Evolutionary conservation across 2,888 invertebrate genomes (phyloP).

Genomic region (Tipula unca): DNA sequence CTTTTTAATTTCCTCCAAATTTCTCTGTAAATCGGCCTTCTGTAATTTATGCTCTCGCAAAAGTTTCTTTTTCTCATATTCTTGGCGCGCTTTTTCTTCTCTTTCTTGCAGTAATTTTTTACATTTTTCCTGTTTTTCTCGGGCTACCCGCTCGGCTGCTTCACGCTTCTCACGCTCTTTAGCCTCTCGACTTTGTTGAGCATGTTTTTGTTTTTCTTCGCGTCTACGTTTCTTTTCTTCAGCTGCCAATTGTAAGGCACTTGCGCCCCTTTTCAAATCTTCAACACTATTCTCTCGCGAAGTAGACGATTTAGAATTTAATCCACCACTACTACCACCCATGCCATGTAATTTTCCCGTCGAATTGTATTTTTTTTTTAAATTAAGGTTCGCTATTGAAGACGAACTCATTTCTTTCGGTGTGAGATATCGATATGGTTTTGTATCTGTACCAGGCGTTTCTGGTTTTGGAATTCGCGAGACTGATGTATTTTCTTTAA

Average conservation of each 20-base stretch:
- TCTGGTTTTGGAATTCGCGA: not conserved
- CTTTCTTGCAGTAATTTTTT: slow-evolving; percentile 21
- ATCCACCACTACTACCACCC: not conserved
- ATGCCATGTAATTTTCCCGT: not conserved
- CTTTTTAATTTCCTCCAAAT: slow-evolving; percentile 20
- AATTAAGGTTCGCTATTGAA: not conserved
- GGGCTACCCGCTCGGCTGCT: slow-evolving; percentile 34
- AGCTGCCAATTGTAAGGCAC: slow-evolving; percentile 25
- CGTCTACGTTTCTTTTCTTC: slow-evolving; percentile 26
- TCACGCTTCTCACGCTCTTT: slow-evolving; percentile 39
- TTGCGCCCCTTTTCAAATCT: slow-evolving; percentile 36
- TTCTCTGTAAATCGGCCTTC: slow-evolving; percentile 16
- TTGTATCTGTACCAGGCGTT: not conserved
- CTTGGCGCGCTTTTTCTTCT: slow-evolving; percentile 22
- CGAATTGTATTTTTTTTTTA: not conserved
- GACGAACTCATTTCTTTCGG: not conserved
- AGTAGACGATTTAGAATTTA: slow-evolving; percentile 21
- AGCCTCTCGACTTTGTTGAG: slow-evolving; percentile 37
- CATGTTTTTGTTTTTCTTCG: slow-evolving; percentile 38
- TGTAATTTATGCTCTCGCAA: slow-evolving; percentile 20
- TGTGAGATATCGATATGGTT: not conserved
- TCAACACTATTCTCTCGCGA: slow-evolving; percentile 38
- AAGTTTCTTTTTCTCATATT: slow-evolving; percentile 21
- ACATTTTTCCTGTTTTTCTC: slow-evolving; percentile 38
- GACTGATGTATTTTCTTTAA: slow-evolving; percentile 32